Conservation (phyloP, 2,113 vertebrate species). For the Egretta garzetta region DNA sequence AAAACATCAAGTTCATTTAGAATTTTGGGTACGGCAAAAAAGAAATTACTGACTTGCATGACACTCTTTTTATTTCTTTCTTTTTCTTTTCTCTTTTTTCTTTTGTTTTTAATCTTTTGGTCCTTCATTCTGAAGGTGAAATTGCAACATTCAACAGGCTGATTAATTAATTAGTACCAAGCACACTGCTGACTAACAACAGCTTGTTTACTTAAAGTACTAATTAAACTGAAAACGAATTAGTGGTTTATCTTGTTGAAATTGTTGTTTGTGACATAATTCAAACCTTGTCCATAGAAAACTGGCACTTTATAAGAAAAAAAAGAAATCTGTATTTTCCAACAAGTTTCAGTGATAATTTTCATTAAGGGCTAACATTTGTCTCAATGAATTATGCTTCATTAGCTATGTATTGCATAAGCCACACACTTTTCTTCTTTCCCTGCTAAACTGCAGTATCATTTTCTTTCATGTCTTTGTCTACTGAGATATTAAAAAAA, state of each 20-base stretch:
- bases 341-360: background rate
- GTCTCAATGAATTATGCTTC: background rate
- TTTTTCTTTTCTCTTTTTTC: accelerated
- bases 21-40: background rate
- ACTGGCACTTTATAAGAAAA: background rate
- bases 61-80: accelerated
- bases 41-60: background rate
- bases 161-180: background rate
- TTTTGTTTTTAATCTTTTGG: background rate
- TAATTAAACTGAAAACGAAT: background rate
- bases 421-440: background rate
- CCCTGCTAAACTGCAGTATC: background rate
- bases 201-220: background rate
- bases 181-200: background rate
- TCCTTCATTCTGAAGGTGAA: background rate
- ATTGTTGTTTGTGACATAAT: background rate
- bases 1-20: background rate
- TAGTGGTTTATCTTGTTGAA: background rate
- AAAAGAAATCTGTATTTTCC: background rate
- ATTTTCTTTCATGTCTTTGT: background rate
- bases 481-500: background rate
- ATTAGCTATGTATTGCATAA: background rate
- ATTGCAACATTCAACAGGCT: background rate
- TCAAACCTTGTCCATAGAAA: background rate
- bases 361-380: background rate